Base-by-base conservation (phyloP, 2,113 vertebrate genomes). In the Nerophis lumbriciformis region DNA sequence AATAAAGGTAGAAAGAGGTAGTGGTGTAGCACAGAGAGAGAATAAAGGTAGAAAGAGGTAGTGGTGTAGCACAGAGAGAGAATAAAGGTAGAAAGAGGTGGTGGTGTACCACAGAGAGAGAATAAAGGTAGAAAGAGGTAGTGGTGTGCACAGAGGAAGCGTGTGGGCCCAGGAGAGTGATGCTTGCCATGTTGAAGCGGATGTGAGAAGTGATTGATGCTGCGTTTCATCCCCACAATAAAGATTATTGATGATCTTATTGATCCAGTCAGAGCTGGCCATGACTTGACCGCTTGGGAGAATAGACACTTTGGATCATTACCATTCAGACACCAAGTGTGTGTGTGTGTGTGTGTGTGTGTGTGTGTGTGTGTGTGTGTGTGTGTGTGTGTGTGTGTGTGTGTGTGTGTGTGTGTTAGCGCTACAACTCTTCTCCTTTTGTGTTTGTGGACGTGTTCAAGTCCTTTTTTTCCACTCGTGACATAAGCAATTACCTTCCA, bases 161-260 rank as follows among this genome's bases (percentile, higher is more conserved):
- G 11, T 48, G 49, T 28, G 6, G 71, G 71, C 83, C 80, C 83
- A 61, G 4, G 80, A 84, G 84, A 85, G 72, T 60, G 73, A 66
- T 63, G 68, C 65, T 48, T 71, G 72, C 73, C 69, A 75, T 66
- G 51, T 80, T 82, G 75, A 85, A 77, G 80, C 83, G 47, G 71
- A 80, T 73, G 81, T 80, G 78, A 84, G 79, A 78, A 69, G 78
- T 86, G 87, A 88, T 87, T 85, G 85, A 88, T 86, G 84, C 84
- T 70, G 73, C 68, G 87, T 88, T 87, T 88, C 79, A 88, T 88
- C 84, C 42, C 81, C 67, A 87, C 84, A 85, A 87, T 87, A 88
- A 87, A 88, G 85, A 86, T 86, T 87, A 88, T 87, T 84, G 87
- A 86, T 87, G 85, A 85, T 82, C 84, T 74, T 87, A 87, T 86